Evolutionary conservation across 2,888 invertebrate species (phyloP).

Genomic region (Philonicus albiceps): DNA sequence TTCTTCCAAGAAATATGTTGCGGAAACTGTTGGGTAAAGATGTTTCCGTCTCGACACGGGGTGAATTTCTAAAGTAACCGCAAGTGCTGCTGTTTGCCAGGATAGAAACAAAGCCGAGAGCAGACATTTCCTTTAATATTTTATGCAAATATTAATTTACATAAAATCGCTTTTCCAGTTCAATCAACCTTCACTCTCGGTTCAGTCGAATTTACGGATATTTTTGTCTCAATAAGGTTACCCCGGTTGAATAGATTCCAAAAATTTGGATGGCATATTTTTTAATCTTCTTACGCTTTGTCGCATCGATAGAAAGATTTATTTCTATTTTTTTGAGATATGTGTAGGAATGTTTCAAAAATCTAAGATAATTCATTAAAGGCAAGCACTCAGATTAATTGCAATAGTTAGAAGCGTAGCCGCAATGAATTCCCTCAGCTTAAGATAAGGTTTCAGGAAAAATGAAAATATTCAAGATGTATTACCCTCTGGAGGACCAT

Average conservation of each 20-base stretch:
- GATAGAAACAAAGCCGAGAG: background rate
- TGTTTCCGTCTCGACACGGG: background rate
- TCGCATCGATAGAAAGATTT: background rate
- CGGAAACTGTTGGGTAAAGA: background rate
- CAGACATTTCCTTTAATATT: background rate
- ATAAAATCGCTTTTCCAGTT: constrained; percentile 2
- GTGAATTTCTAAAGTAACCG: background rate
- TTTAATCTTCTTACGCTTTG: background rate
- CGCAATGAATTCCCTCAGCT: background rate
- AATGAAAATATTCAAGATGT: background rate
- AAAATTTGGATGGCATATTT: background rate
- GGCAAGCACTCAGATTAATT: background rate
- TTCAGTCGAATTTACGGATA: background rate
- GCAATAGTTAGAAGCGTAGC: background rate
- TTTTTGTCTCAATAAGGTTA: background rate
- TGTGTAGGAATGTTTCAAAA: background rate
- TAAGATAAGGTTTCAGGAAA: background rate
- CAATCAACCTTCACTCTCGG: background rate
- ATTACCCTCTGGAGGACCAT: background rate
- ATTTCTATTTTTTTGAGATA: background rate
- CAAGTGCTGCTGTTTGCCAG: background rate
- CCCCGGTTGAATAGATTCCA: background rate
- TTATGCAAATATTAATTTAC: constrained; percentile 20
- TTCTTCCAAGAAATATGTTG: background rate
- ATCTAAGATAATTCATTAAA: background rate